A percentile compares a stretch with the other conserved stretches of the same genome.
These are phyloP conservation scores for Polyommatus icarus DNA, from an alignment of 2,888 invertebrate species.

Conservation along the genomic window DNA sequence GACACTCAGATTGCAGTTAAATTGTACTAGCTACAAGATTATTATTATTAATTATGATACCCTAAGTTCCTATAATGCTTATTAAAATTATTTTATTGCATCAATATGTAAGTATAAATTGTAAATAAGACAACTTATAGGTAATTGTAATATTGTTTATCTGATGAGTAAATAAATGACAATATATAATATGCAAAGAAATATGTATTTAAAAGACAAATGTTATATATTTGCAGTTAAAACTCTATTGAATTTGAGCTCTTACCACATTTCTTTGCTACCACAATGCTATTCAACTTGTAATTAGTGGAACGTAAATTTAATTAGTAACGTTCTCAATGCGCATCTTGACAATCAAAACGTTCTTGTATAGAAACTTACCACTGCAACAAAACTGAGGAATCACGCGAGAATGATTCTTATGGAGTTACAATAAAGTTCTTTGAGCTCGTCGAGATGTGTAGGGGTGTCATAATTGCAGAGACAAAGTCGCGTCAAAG, in stretches of 20 bases:
- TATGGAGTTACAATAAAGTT: conserved; percentile 35
- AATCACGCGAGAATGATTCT: conserved; percentile 26
- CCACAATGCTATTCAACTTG: neutral
- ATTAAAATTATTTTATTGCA: too few relatives aligned
- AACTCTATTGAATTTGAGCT: neutral
- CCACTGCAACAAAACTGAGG: conserved; percentile 19
- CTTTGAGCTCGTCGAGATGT: conserved; percentile 53
- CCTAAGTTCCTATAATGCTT: too few relatives aligned
- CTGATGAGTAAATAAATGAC: too few relatives aligned
- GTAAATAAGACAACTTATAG: too few relatives aligned
- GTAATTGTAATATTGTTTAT: too few relatives aligned
- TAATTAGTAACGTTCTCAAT: conserved; percentile 37
- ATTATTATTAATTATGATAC: too few relatives aligned
- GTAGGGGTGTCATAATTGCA: conserved; percentile 77
- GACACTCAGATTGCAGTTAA: too few relatives aligned
- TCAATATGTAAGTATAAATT: too few relatives aligned
- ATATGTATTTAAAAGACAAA: neutral
- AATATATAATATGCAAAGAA: too few relatives aligned
- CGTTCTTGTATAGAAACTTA: conserved; percentile 47
- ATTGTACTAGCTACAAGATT: too few relatives aligned
- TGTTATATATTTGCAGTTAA: neutral
- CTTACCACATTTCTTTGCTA: neutral
- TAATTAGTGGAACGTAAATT: conserved; percentile 30
- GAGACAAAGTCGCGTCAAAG: conserved; percentile 77
- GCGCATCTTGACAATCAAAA: conserved; percentile 46